phyloP scores from a whole-genome alignment of 2,888 invertebrate species.

The Chesias legatella region DNA sequence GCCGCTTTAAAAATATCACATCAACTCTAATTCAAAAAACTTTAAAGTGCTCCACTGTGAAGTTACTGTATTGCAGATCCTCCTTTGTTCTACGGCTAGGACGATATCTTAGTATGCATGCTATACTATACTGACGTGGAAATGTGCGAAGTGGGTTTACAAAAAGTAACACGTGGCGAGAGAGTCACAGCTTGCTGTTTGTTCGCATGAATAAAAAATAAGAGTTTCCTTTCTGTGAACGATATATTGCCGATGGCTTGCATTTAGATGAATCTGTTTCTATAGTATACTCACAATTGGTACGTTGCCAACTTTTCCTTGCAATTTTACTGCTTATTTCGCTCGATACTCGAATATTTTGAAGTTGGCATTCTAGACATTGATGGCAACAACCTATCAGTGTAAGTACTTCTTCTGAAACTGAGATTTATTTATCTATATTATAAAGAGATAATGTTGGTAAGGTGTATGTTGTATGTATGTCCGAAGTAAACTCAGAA shows the following conservation, averaged over 20 bases:
- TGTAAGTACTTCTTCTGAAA: too few species aligned
- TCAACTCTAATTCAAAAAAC: too few species aligned
- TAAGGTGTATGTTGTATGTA: too few species aligned
- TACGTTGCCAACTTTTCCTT: conserved; percentile 63
- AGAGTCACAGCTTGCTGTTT: conserved; percentile 37
- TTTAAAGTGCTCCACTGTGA: too few species aligned
- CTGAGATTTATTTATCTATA: too few species aligned
- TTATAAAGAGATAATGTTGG: too few species aligned
- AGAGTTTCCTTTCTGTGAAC: conserved; percentile 61
- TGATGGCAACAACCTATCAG: conserved; percentile 68
- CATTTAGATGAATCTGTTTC: background rate
- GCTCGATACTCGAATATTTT: conserved; percentile 58
- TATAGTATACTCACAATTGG: conserved; percentile 45
- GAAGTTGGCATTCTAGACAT: conserved; percentile 58
- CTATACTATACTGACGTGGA: background rate
- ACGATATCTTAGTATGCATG: too few species aligned
- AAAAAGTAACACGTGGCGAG: conserved; percentile 25
- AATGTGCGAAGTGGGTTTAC: conserved; percentile 9
- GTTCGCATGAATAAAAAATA: conserved; percentile 56
- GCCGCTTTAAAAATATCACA: too few species aligned
- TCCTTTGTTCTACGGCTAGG: too few species aligned
- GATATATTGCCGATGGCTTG: conserved; percentile 44
- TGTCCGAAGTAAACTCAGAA: too few species aligned
- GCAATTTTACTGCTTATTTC: conserved; percentile 57
- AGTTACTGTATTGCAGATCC: too few species aligned